Percentiles rank a stretch among this genome's conserved stretches.
Conservation (phyloP, 30 jellyfish, hydroid and myxozoan species). For the Aurelia sp. region DNA sequence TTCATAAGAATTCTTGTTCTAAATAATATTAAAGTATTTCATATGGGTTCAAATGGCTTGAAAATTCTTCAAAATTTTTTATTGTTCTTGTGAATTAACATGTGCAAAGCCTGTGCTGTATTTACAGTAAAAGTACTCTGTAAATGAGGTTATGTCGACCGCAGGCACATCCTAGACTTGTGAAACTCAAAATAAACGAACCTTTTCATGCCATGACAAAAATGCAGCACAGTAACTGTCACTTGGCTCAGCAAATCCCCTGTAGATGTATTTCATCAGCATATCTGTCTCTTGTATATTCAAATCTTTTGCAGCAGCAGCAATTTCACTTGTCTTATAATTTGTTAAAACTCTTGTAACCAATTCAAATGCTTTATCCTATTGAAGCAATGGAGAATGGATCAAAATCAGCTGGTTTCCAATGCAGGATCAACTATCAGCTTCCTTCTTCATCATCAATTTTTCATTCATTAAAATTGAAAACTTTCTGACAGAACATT, state of each 20-base stretch:
- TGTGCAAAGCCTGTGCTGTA: no score
- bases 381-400: neutral
- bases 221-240: conserved; percentile 90
- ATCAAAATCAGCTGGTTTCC: neutral
- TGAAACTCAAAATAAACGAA: neutral
- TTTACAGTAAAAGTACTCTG: no score
- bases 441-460: neutral
- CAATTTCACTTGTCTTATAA: conserved; percentile 88
- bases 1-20: no score
- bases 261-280: conserved; percentile 87
- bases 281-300: conserved; percentile 72
- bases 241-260: conserved; percentile 96
- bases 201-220: conserved; percentile 99
- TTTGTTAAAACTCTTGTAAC: conserved; percentile 85
- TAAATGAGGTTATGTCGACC: no score
- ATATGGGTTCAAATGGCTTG: no score
- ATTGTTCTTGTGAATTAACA: no score
- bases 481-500: no score
- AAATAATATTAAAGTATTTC: no score
- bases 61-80: no score
- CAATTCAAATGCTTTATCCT: conserved; percentile 88
- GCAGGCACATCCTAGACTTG: no score
- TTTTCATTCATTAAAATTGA: neutral
- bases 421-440: neutral
- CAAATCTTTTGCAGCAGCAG: conserved; percentile 73